Evolutionary conservation across 2,797 vertebrate species (phyloP).

Genomic region (Lates japonicus): DNA sequence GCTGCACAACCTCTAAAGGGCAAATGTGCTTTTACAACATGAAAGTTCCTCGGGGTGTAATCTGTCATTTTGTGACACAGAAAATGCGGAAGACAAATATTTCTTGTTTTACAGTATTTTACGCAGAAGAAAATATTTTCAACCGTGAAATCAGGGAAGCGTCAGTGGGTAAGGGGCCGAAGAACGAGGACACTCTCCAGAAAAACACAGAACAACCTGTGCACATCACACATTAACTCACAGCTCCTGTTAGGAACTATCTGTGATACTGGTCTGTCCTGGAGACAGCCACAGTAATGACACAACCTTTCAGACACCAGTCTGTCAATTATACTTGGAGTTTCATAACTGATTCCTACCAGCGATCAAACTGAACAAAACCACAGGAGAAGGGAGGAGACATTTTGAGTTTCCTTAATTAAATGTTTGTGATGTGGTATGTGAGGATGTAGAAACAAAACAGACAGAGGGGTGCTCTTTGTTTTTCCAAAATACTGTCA

Average conservation of each 20-base stretch:
- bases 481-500: no score
- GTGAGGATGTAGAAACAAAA: not conserved
- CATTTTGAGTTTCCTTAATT: not conserved
- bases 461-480: not conserved
- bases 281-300: conserved; percentile 16
- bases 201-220: conserved; percentile 42
- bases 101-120: conserved; percentile 3
- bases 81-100: conserved; percentile 30
- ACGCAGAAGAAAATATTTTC: conserved; percentile 12
- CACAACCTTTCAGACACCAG: conserved; percentile 11
- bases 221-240: conserved; percentile 47
- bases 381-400: not conserved
- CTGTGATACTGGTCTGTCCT: conserved; percentile 6
- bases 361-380: conserved; percentile 3
- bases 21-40: conserved; percentile 48
- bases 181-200: conserved; percentile 27
- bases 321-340: conserved; percentile 22
- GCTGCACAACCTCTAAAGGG: conserved; percentile 45
- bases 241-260: conserved; percentile 29
- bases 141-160: conserved; percentile 17
- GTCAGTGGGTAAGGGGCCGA: not conserved
- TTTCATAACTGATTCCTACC: conserved; percentile 4
- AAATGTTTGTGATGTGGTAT: not conserved
- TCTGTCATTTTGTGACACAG: conserved; percentile 39
- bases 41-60: conserved; percentile 24